These are phyloP conservation scores for Arenaria interpres DNA, from an alignment of 2,113 vertebrate species.

Conservation along the genomic window DNA sequence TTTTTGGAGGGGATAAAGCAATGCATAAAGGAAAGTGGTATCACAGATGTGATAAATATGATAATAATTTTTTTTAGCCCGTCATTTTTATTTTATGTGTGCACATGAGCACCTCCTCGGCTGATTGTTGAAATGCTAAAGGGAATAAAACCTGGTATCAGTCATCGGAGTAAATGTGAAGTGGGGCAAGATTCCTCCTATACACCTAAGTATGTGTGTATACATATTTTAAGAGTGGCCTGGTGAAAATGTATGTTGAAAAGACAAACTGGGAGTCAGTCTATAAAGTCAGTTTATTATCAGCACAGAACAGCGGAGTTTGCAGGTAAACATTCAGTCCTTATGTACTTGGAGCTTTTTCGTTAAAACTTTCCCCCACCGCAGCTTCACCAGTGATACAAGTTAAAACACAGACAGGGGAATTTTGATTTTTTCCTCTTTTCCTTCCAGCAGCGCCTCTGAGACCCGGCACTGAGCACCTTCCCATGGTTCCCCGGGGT, in stretches of 20 bases:
- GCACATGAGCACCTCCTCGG: neutral
- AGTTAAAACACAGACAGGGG: fast-evolving
- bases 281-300: neutral
- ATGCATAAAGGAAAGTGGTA: neutral
- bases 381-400: neutral
- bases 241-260: neutral
- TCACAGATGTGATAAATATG: neutral
- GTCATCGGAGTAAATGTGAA: neutral
- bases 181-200: neutral
- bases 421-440: fast-evolving
- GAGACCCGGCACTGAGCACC: fast-evolving
- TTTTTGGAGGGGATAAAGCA: neutral
- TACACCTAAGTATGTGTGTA: fast-evolving
- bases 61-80: neutral
- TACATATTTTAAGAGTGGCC: fast-evolving
- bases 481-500: fast-evolving
- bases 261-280: neutral
- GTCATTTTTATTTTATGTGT: neutral
- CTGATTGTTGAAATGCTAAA: neutral
- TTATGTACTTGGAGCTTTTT: neutral
- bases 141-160: neutral
- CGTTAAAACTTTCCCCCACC: neutral
- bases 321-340: neutral
- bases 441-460: too few species aligned
- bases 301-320: neutral